Evolutionary conservation across 2,113 vertebrate genomes (phyloP), one percentile per base, ranked within the genome.

Genomic region (Erythrolamprus reginae): DNA sequence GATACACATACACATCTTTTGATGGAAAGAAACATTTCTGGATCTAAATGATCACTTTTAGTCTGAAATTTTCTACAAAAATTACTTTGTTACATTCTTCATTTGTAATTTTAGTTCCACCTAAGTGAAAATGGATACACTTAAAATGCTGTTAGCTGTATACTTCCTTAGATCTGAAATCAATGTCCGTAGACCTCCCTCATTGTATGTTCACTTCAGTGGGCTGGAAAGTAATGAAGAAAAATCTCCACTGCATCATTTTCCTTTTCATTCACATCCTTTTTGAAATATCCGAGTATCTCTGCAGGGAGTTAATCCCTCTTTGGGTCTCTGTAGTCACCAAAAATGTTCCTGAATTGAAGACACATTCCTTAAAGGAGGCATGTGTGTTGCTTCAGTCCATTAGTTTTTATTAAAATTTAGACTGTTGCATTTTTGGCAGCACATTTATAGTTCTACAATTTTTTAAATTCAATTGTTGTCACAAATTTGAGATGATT

Each of bases 51-150:
- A 91, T 94, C 89, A 50, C 94, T 93, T 95, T 90, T 89, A 94
- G 93, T 17, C 94, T 82, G 90, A 94, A 95, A 94, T 96, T 96
- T 96, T 85, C 89, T 86, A 86, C 89, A 90, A 91, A 93, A 91
- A 96, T 93, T 96, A 91, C 90, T 95, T 94, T 93, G 92, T 95
- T 95, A 91, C 48, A 0, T 87, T 89, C 89, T 87, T 93, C 93
- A 58, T 87, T 89, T 91, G 94, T 95, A 95, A 96, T 96, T 96
- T 96, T 95, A n/a, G 95, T 96, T 77, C 95, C 95, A 93, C 95
- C 94, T 91, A 94, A 95, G 95, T 94, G 95, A 95, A 96, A 96
- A 94, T 95, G 94, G 95, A 94, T 95, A 95, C 94, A 92, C 95
- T 95, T 96, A 93, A 93, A 93, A 93, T 93, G 95, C 95, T 93